Percentiles rank a stretch among this genome's conserved stretches.
phyloP scores from a whole-genome alignment of 2,888 invertebrate species.

The Ochlodes sylvanus region DNA sequence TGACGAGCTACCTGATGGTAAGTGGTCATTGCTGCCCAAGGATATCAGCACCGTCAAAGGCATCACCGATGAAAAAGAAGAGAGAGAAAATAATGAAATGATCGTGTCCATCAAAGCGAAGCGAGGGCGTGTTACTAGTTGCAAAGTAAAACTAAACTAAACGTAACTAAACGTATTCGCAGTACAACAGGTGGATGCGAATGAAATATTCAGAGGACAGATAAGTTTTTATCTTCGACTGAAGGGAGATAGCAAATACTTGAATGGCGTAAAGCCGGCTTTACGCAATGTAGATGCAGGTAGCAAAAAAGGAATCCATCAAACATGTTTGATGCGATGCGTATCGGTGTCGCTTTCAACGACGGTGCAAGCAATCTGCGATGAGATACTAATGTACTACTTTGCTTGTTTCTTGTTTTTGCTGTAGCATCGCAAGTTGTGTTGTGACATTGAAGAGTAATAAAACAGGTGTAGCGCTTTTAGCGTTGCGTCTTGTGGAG shows the following conservation, averaged over 20 bases:
- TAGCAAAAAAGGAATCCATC: conserved; percentile 33
- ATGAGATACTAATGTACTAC: conserved; percentile 22
- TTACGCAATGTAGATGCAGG: conserved; percentile 22
- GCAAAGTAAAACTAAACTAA: background rate
- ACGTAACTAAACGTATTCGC: too few relatives aligned
- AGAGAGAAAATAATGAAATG: too few relatives aligned
- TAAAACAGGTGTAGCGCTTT: background rate
- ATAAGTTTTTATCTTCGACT: background rate
- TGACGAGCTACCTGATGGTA: too few relatives aligned
- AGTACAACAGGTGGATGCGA: background rate
- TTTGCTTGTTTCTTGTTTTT: conserved; percentile 3
- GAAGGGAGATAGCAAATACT: conserved; percentile 14
- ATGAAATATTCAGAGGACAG: background rate
- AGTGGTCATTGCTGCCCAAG: too few relatives aligned
- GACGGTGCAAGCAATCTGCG: conserved; percentile 29
- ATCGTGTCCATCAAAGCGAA: too few relatives aligned
- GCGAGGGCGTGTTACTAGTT: too few relatives aligned
- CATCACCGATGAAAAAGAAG: too few relatives aligned
- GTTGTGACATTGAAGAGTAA: conserved; percentile 3
- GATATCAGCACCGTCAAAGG: too few relatives aligned
- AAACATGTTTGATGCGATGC: conserved; percentile 36
- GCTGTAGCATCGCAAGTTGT: background rate
- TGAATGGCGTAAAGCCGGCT: conserved; percentile 5
- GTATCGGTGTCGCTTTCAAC: conserved; percentile 39
- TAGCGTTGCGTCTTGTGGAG: background rate